Percentiles rank a stretch among this genome's conserved stretches.
Conservation (phyloP, 2,888 invertebrate genomes). For the Phaedon cochleariae region DNA sequence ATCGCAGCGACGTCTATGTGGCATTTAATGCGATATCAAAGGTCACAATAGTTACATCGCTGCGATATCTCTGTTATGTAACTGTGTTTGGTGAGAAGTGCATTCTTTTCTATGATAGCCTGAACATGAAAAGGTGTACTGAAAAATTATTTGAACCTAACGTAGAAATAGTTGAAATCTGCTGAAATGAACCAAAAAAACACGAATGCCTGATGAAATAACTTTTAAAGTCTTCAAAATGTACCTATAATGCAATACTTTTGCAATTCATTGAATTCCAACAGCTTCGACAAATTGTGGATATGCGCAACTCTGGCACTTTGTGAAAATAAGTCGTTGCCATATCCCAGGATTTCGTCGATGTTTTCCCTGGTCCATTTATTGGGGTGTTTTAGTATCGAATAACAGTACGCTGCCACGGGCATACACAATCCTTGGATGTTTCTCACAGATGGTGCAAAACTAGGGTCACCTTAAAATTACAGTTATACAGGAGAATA, state of each 20-base stretch:
- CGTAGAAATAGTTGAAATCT: no score
- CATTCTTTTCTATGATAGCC: no score
- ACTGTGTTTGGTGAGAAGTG: no score
- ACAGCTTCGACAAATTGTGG: slow-evolving; percentile 48
- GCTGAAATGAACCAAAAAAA: no score
- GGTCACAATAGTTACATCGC: no score
- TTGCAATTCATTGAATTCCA: slow-evolving; percentile 62
- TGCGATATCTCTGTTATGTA: no score
- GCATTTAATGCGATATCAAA: no score
- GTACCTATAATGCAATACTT: slow-evolving; percentile 64
- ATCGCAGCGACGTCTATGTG: no score
- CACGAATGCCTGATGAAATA: no score
- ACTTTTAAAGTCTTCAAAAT: no score
- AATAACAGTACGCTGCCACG: slow-evolving; percentile 68
- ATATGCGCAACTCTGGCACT: slow-evolving; percentile 53
- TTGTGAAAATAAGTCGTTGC: slow-evolving; percentile 63
- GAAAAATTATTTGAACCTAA: no score
- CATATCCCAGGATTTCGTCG: slow-evolving; percentile 67
- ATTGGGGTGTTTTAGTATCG: slow-evolving; percentile 68
- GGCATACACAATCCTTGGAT: slow-evolving; percentile 68
- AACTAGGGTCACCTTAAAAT: slow-evolving; percentile 52
- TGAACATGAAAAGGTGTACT: no score
- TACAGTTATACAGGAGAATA: neutral
- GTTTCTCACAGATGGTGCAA: slow-evolving; percentile 48
- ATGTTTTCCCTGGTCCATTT: slow-evolving; percentile 70